Conservation (phyloP, 2,888 invertebrate genomes). For the Bellardia pandia region DNA sequence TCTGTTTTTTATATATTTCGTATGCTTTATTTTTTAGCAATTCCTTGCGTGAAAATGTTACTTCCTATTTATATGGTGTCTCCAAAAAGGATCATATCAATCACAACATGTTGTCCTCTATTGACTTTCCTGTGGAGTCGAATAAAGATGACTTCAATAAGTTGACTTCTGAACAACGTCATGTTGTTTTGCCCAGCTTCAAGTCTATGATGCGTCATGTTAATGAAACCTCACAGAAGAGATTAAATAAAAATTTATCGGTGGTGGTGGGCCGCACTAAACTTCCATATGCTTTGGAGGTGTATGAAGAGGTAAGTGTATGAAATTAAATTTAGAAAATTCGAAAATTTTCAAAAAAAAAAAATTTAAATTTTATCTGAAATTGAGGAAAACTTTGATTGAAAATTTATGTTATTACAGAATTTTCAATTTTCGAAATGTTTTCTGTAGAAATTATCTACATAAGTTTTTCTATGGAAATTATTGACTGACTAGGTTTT, state of each 20-base stretch:
- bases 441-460: too few species aligned
- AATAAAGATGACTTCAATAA: conserved; percentile 80
- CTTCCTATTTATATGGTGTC: conserved; percentile 87
- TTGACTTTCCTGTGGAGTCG: conserved; percentile 83
- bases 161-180: conserved; percentile 80
- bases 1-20: not conserved
- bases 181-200: conserved; percentile 89
- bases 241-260: conserved; percentile 86
- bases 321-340: not conserved
- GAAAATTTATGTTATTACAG: too few species aligned
- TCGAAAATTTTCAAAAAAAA: not conserved
- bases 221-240: conserved; percentile 87
- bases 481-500: too few species aligned
- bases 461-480: too few species aligned
- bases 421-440: too few species aligned
- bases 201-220: conserved; percentile 89
- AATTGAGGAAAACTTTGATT: too few species aligned
- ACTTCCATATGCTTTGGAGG: conserved; percentile 89
- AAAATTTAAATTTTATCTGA: too few species aligned
- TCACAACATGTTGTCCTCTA: conserved; percentile 82
- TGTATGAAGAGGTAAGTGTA: conserved; percentile 89
- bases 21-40: conserved; percentile 76
- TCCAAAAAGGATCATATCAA: conserved; percentile 86
- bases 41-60: conserved; percentile 82
- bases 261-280: conserved; percentile 88